Conservation (phyloP, 2,113 vertebrate species). For the crab-eating macaque (Macaca fascicularis) region DNA sequence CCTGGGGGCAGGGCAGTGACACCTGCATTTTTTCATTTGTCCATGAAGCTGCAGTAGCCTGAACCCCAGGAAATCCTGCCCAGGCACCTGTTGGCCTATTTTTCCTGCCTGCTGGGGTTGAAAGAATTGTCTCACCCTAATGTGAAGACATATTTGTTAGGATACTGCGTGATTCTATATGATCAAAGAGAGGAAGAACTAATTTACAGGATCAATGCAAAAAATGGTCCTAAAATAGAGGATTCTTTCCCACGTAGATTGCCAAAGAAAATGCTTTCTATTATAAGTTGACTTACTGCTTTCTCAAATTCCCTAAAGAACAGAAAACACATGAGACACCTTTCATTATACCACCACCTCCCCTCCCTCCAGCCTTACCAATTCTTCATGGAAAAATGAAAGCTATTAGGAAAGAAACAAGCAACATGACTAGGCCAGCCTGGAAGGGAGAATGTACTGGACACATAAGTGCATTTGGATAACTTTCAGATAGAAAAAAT, state of each 20-base stretch:
- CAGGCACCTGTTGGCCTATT: neutral
- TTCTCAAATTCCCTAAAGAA: slow-evolving; percentile 26
- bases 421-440: neutral
- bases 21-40: slow-evolving; percentile 37
- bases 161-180: no score
- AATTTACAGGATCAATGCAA: neutral
- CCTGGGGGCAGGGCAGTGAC: neutral
- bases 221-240: neutral
- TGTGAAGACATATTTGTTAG: neutral
- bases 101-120: neutral
- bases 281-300: neutral
- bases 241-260: neutral
- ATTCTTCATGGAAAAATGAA: neutral
- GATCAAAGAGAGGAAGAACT: neutral
- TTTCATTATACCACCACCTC: slow-evolving; percentile 14
- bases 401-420: neutral
- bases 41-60: neutral
- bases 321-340: slow-evolving; percentile 19
- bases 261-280: neutral
- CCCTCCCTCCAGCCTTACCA: neutral
- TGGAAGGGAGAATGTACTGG: neutral
- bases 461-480: neutral
- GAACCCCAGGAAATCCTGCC: neutral
- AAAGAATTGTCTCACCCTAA: neutral
- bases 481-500: neutral